Evolutionary conservation across 1,140 invertebrate genomes (phyloP).

Genomic region (Pemphigus obesinymphae): DNA sequence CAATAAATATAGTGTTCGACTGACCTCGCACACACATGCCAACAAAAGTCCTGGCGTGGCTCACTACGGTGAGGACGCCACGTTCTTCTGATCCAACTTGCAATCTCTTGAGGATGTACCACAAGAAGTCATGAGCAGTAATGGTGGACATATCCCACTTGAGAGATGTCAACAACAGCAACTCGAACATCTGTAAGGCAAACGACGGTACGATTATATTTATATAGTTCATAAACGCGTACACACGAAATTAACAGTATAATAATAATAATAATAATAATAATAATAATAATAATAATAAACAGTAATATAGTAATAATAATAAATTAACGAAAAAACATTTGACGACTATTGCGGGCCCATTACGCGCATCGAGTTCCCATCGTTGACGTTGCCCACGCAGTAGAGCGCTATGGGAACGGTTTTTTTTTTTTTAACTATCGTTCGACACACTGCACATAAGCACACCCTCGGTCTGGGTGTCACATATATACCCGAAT

Average conservation of each 20-base stretch:
- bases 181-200: conserved; percentile 70
- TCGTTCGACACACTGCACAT: too few relatives aligned
- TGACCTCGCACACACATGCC: conserved; percentile 72
- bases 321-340: not conserved
- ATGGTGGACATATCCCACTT: conserved; percentile 79
- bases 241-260: not conserved
- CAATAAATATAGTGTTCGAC: too few relatives aligned
- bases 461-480: too few relatives aligned
- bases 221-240: not conserved
- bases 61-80: conserved; percentile 52
- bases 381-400: not conserved
- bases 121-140: conserved; percentile 74
- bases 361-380: not conserved
- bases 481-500: too few relatives aligned
- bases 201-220: not conserved
- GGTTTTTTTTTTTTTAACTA: too few relatives aligned
- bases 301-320: not conserved
- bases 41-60: conserved; percentile 75
- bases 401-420: too few relatives aligned
- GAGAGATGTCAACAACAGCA: conserved; percentile 68
- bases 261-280: not conserved
- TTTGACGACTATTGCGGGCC: not conserved
- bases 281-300: not conserved
- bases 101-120: conserved; percentile 59
- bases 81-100: conserved; percentile 57